Percentiles rank a stretch among this genome's conserved stretches.
phyloP scores from a whole-genome alignment of 64 coral and sea anemone genomes.

The Dendrophyllia cribrosa region DNA sequence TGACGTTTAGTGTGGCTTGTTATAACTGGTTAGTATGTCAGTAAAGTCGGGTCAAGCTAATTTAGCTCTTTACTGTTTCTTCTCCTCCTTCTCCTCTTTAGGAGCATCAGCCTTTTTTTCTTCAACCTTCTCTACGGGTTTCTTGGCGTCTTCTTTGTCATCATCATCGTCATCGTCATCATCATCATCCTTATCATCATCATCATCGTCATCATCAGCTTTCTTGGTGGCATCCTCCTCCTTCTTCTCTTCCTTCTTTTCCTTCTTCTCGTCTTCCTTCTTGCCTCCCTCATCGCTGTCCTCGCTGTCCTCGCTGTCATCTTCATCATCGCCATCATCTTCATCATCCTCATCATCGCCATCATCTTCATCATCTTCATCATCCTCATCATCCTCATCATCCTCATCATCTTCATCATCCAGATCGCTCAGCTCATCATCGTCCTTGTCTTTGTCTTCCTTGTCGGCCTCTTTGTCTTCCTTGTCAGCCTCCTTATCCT shows the following conservation, averaged over 20 bases:
- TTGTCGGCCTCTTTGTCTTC: conserved; percentile 14
- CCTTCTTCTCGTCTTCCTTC: not conserved
- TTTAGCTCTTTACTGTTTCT: conserved; percentile 9
- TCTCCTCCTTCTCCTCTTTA: conserved; percentile 43
- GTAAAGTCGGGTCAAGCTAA: conserved; percentile 12
- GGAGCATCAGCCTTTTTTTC: conserved; percentile 27
- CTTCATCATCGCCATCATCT: conserved; percentile 7
- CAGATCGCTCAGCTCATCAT: conserved; percentile 5
- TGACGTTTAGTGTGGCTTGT: conserved; percentile 8
- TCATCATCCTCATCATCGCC: conserved; percentile 27
- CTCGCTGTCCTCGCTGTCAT: not conserved
- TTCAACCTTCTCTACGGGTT: conserved; percentile 2
- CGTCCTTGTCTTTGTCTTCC: conserved; percentile 5
- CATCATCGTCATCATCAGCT: conserved; percentile 14
- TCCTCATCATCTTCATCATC: conserved; percentile 51
- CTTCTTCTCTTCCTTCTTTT: conserved; percentile 32
- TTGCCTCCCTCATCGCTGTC: not conserved
- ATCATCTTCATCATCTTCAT: conserved; percentile 20
- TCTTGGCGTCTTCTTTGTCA: conserved; percentile 19
- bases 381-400: conserved; percentile 31
- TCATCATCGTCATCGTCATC: conserved; percentile 41
- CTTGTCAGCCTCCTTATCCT: not conserved
- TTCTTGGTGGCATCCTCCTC: conserved; percentile 33
- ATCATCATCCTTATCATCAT: conserved; percentile 29
- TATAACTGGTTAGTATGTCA: not conserved